Conservation (phyloP, 2,888 invertebrate genomes). For the Oligia strigilis region DNA sequence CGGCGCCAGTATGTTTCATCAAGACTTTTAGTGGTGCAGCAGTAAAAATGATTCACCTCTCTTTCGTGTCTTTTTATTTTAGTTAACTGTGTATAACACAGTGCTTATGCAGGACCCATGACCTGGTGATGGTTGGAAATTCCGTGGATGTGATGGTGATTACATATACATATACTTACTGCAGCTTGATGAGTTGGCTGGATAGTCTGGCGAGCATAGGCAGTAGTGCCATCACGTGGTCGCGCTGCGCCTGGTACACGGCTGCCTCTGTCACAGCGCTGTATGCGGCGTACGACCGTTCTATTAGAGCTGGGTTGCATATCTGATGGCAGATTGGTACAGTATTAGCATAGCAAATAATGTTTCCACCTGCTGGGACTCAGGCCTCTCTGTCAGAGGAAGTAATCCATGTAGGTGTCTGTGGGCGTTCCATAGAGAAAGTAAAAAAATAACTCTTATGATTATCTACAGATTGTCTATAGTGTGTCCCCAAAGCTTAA, state of each 20-base stretch:
- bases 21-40: neutral
- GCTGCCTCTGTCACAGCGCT: constrained; percentile 80
- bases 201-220: constrained; percentile 83
- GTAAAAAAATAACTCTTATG: neutral
- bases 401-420: no score
- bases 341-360: neutral
- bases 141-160: neutral
- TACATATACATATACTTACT: constrained; percentile 71
- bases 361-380: neutral
- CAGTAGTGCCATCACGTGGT: constrained; percentile 78
- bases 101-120: neutral
- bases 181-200: constrained; percentile 77
- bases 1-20: no score
- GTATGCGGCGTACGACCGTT: constrained; percentile 80
- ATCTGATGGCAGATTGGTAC: constrained; percentile 70
- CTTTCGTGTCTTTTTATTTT: neutral
- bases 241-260: constrained; percentile 77
- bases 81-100: neutral
- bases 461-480: neutral
- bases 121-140: neutral
- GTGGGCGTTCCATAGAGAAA: neutral
- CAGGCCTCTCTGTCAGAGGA: neutral
- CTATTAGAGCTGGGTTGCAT: constrained; percentile 75
- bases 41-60: neutral
- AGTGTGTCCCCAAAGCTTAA: neutral